phyloP scores from a whole-genome alignment of 2,797 vertebrate species.

The Pseudochaenichthys georgianus region DNA sequence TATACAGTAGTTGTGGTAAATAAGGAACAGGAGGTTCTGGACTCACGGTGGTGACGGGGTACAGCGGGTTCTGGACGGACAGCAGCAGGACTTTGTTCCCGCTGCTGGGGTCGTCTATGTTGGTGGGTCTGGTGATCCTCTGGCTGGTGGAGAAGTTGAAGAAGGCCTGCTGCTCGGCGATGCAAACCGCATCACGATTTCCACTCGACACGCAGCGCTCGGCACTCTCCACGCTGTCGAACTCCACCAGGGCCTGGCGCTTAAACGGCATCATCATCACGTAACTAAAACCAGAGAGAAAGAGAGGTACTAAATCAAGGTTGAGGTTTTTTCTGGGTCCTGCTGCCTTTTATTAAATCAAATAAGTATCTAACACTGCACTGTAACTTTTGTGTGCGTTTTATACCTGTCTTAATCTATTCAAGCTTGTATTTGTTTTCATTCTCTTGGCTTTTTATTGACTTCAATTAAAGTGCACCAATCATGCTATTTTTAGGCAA shows the following conservation, averaged over 20 bases:
- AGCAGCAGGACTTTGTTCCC: slow-evolving; percentile 95
- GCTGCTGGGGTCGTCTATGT: slow-evolving; percentile 91
- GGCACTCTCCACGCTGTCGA: slow-evolving; percentile 90
- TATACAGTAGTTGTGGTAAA: background rate
- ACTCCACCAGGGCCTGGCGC: slow-evolving; percentile 95
- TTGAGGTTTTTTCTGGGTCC: no score
- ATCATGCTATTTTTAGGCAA: no score
- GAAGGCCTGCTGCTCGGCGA: slow-evolving; percentile 91
- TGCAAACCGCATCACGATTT: slow-evolving; percentile 87
- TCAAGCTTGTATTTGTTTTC: no score
- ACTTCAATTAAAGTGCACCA: no score
- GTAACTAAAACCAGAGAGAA: slow-evolving; percentile 83
- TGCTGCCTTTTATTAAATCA: no score
- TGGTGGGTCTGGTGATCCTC: slow-evolving; percentile 93
- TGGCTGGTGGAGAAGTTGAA: slow-evolving; percentile 98
- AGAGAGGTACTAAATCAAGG: no score
- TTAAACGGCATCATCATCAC: slow-evolving; percentile 99
- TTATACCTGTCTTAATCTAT: no score
- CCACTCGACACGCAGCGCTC: slow-evolving; percentile 91
- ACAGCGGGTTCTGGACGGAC: slow-evolving; percentile 95
- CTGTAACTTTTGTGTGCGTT: no score
- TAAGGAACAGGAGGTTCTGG: background rate
- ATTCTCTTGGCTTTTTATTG: no score
- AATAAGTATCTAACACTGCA: no score
- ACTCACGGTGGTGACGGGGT: slow-evolving; percentile 95